Evolutionary conservation across 2,797 vertebrate species (phyloP), one percentile per base, ranked within the genome.

Genomic region (Pipistrellus pipistrellus): DNA sequence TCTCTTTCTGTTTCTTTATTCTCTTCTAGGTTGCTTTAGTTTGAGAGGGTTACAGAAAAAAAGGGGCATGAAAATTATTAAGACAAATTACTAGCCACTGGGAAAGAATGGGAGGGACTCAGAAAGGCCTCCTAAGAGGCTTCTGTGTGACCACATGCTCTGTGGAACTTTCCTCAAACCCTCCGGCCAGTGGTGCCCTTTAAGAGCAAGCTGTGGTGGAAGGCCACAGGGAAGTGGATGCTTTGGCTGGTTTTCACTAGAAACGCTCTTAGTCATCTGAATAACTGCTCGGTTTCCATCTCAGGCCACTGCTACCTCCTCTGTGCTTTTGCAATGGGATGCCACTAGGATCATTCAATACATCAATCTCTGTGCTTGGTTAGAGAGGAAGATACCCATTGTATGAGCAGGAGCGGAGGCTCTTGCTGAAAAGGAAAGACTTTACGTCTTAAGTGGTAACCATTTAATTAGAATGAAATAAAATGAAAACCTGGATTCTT

Each of bases 11-110:
- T 48, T 46, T 51, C 17, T 32, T 44, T 9, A 10, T 32, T 66
- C n/a, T 89, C 8, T 87, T 91, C 59, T 94, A 0, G 44, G 35
- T 91, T 92, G 53, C 66, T 93, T 17, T 68, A 32, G n/a, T 73
- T 76, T 91, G 94, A 77, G 30, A 87, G 85, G 73, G 25, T 48
- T 71, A 66, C 81, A 94, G 44, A 44, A 76, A 23, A 87, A 93
- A 72, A 18, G 6, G 48, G 15, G 10, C 14, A 4, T 66, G 69
- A 14, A 68, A 53, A 30, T 15, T 35, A 35, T 73, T 76, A 68
- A 44, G 25, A n/a, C 48, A 30, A 32, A 15, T 57, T 77, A 62
- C 64, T 14, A 48, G 30, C n/a, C 41, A 38, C 18, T 35, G 57
- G 62, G n/a, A 80, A 69, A 72, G 2, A 4, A 35, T 6, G 8